phyloP scores from a whole-genome alignment of 2,113 vertebrate genomes.

The Pangasianodon hypophthalmus region DNA sequence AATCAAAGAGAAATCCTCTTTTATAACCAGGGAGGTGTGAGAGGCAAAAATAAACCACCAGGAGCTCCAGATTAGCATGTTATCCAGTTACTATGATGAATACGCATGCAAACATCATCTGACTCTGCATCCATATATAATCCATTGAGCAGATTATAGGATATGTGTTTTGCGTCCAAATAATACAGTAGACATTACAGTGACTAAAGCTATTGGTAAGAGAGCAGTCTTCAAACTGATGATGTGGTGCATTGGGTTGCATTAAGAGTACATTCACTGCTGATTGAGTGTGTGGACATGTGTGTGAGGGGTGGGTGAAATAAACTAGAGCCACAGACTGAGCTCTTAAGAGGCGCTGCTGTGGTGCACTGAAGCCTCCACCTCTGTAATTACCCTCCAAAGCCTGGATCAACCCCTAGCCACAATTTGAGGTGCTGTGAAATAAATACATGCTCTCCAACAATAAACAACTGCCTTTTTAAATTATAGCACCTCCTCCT shows the following conservation, averaged over 20 bases:
- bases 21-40: slow-evolving; percentile 52
- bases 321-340: slow-evolving; percentile 49
- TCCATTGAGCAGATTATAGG: slow-evolving; percentile 18
- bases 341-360: slow-evolving; percentile 62
- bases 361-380: slow-evolving; percentile 62
- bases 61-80: slow-evolving; percentile 29
- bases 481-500: slow-evolving; percentile 71
- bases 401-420: slow-evolving; percentile 73
- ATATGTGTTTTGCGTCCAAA: neutral
- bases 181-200: neutral
- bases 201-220: neutral
- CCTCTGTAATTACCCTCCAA: slow-evolving; percentile 75
- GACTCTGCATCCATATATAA: slow-evolving; percentile 2
- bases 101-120: slow-evolving; percentile 3
- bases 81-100: neutral
- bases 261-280: slow-evolving; percentile 15
- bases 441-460: slow-evolving; percentile 78
- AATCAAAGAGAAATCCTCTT: slow-evolving; percentile 70
- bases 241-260: slow-evolving; percentile 5
- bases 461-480: slow-evolving; percentile 79
- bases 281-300: slow-evolving; percentile 21
- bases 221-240: neutral
- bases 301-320: slow-evolving; percentile 49
- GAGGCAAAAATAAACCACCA: slow-evolving; percentile 49
- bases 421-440: slow-evolving; percentile 77